Evolutionary conservation across 2,113 vertebrate genomes (phyloP), one percentile per base, ranked within the genome.

Genomic region (Anhinga anhinga): DNA sequence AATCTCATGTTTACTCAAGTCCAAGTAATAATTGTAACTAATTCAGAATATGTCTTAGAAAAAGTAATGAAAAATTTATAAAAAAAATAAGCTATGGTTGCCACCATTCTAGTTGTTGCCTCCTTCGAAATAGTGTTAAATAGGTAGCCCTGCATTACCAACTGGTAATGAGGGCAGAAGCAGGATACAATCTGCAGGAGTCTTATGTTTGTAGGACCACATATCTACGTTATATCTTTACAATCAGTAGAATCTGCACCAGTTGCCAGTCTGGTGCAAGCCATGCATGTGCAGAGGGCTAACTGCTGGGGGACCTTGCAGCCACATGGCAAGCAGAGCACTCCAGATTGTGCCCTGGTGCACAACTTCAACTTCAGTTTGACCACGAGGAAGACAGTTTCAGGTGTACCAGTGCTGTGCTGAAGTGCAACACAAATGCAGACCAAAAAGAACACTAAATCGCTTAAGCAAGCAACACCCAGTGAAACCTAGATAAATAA

Each of bases 201-300:
- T 56, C 53, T 45, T 32, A 42, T 13, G 8, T 52, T 55, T 30
- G 8, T 16, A 76, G 34, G 36, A 58, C 42, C 34, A 27, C 8
- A 36, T 7, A 58, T 22, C 25, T 65, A 47, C 30, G 8, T 29
- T n/a, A 11, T 29, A 47, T 13, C 25, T 65, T 69, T 53, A 58
- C 17, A 22, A 80, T 5, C 36, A 59, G 32, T 36, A 40, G 62
- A n/a, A 52, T 36, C 12, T 56, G 15, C 15, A 47, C 25, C 6
- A 22, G n/a, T 36, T 42, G 15, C n/a, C 20, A 42, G 74, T 5
- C 19, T 3, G 8, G 19, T 15, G 16, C 16, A 72, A 66, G 21
- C 25, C 71, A 56, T 2, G 4, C 8, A 5, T 0, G 2, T 13
- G 36, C 34, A 58, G 14, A 63, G 17, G 38, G 21, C 36, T 66